Conservation (phyloP, 2,113 vertebrate genomes). For the Coryphaenoides rupestris region DNA sequence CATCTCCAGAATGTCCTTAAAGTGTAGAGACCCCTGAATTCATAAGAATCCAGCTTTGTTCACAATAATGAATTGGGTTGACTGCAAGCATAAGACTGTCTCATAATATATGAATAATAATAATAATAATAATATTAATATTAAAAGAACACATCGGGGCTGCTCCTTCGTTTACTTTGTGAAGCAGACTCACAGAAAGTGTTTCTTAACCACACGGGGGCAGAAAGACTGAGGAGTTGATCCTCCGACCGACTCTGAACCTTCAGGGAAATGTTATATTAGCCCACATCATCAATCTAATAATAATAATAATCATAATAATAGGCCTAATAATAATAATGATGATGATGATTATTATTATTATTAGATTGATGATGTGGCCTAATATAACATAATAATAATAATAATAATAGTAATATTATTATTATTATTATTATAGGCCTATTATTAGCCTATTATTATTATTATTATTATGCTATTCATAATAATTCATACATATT, state of each 20-base stretch:
- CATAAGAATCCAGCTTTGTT: too few species aligned
- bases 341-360: too few species aligned
- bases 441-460: background rate
- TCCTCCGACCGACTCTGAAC: constrained; percentile 19
- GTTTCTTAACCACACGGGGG: constrained; percentile 68
- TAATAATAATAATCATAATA: constrained; percentile 2
- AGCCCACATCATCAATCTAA: background rate
- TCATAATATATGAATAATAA: too few species aligned
- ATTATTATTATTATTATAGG: too few species aligned
- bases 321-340: too few species aligned
- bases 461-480: background rate
- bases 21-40: too few species aligned
- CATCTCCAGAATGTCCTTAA: too few species aligned
- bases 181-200: constrained; percentile 13
- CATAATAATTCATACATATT: background rate
- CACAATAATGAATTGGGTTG: too few species aligned
- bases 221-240: constrained; percentile 64
- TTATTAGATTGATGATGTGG: too few species aligned
- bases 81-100: too few species aligned
- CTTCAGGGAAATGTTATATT: background rate
- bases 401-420: constrained; percentile 2
- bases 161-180: background rate
- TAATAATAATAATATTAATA: background rate
- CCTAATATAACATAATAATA: too few species aligned
- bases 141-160: background rate